phyloP scores from a whole-genome alignment of 2,797 vertebrate genomes.

The Meriones psammophilus region DNA sequence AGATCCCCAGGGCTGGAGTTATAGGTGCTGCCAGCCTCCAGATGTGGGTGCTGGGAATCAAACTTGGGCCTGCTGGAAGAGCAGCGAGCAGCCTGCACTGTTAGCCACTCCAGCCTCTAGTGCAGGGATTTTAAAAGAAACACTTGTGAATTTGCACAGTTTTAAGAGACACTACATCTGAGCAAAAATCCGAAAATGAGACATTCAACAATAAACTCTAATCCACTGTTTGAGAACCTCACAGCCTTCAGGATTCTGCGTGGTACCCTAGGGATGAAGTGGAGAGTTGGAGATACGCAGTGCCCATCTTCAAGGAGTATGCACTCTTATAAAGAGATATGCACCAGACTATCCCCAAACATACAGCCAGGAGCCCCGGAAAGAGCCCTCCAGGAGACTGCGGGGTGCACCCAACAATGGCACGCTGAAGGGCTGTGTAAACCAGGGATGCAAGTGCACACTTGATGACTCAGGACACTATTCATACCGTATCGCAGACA shows the following conservation, averaged over 20 bases:
- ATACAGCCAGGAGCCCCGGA: not conserved
- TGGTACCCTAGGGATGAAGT: accelerated
- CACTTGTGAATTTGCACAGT: slow-evolving; percentile 6
- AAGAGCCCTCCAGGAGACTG: not conserved
- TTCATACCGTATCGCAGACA: not conserved
- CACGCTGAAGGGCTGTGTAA: not conserved
- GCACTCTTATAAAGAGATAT: not conserved
- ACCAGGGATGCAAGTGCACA: not conserved
- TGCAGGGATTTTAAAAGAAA: not conserved
- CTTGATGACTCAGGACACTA: not conserved
- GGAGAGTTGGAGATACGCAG: not conserved
- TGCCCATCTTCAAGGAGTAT: not conserved
- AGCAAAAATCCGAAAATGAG: slow-evolving; percentile 4
- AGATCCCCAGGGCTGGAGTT: not conserved
- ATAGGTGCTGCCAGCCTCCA: too few relatives aligned
- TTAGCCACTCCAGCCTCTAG: not conserved
- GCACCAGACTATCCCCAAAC: not conserved
- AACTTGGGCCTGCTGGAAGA: not conserved
- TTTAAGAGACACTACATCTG: not conserved
- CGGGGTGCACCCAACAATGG: not conserved
- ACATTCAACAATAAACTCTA: not conserved
- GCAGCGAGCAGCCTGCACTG: not conserved
- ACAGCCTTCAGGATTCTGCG: not conserved
- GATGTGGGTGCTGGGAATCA: not conserved
- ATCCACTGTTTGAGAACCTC: not conserved